Evolutionary conservation across 2,888 invertebrate genomes (phyloP).

Genomic region (Stenchaetothrips biformis): DNA sequence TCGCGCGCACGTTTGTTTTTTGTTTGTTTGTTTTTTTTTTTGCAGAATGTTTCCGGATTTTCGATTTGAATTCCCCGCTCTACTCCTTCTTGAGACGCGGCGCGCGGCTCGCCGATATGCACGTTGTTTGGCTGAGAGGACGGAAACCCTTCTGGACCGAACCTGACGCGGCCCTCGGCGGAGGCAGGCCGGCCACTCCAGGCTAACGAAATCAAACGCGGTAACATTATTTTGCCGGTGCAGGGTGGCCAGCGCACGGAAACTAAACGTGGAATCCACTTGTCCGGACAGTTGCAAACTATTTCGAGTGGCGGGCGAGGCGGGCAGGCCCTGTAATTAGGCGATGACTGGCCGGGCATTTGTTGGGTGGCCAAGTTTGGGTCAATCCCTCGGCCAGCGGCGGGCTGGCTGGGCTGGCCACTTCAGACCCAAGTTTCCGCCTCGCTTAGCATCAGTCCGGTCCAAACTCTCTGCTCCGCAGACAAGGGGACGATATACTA

Average conservation of each 20-base stretch:
- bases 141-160: background rate
- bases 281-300: background rate
- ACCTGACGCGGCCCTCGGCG: background rate
- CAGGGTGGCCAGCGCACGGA: background rate
- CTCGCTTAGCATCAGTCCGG: background rate
- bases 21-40: too few relatives aligned
- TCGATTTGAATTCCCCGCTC: too few relatives aligned
- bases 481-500: too few relatives aligned
- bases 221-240: background rate
- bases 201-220: slow-evolving; percentile 9
- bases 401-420: background rate
- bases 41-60: too few relatives aligned
- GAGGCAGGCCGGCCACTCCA: background rate
- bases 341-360: background rate
- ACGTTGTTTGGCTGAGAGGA: background rate
- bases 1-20: too few relatives aligned
- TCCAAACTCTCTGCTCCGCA: background rate
- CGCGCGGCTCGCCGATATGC: too few relatives aligned
- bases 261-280: background rate
- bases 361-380: background rate
- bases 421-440: background rate
- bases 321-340: background rate
- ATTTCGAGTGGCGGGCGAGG: background rate
- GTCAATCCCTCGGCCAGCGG: background rate
- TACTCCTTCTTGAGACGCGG: too few relatives aligned